Evolutionary conservation across 2,797 vertebrate species (phyloP).

Genomic region (Sparidentex hasta): DNA sequence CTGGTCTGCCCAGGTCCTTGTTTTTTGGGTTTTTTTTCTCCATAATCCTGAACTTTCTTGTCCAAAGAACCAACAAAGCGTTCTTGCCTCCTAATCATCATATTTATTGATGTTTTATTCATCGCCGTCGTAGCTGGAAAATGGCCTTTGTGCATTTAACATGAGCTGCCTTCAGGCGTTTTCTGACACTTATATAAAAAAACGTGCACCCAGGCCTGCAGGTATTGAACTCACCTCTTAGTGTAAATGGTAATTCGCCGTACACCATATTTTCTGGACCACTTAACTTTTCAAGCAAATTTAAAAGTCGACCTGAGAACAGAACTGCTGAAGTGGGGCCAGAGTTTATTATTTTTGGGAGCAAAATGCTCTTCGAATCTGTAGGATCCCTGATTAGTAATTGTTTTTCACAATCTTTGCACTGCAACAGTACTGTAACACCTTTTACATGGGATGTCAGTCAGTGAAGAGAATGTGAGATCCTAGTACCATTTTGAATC

Average conservation of each 20-base stretch:
- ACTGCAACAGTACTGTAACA: too few relatives aligned
- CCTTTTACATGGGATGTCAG: too few relatives aligned
- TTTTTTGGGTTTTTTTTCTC: not conserved
- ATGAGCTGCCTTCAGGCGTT: conserved; percentile 61
- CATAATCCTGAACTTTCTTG: conserved; percentile 19
- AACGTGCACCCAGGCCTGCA: conserved; percentile 45
- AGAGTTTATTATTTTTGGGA: too few relatives aligned
- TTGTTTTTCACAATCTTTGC: too few relatives aligned
- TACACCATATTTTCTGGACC: conserved; percentile 2
- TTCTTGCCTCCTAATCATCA: conserved; percentile 61
- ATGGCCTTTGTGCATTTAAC: conserved; percentile 66
- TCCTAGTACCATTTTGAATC: too few relatives aligned
- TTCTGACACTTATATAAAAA: conserved; percentile 54
- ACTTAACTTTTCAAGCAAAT: conserved; percentile 5
- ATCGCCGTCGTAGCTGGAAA: conserved; percentile 63
- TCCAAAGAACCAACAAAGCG: conserved; percentile 42
- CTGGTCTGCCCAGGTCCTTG: conserved; percentile 6
- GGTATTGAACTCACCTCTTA: conserved; percentile 37
- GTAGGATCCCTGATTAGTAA: too few relatives aligned
- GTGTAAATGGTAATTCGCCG: conserved; percentile 16
- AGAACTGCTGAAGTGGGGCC: too few relatives aligned
- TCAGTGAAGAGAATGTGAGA: too few relatives aligned
- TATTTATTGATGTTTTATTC: conserved; percentile 78
- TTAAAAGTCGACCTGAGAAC: not conserved
- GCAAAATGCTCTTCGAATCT: too few relatives aligned